Evolutionary conservation across 2,888 invertebrate species (phyloP), one percentile per base, ranked within the genome.

Genomic region (Spisula subtruncata): DNA sequence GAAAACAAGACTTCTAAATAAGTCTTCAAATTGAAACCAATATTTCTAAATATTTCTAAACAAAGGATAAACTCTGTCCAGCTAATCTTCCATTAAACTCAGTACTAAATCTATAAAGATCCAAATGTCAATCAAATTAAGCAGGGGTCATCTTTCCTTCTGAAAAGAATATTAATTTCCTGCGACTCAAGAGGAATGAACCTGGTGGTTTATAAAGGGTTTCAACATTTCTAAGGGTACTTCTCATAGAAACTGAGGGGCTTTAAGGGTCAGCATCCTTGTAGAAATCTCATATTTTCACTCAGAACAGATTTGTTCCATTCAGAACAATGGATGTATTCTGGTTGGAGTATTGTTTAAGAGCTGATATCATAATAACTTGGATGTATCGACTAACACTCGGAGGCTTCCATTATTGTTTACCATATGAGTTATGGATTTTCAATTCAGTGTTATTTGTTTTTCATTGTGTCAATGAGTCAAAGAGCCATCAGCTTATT

Each of bases 191-290:
- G 75, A 35, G 35, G 75, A 32, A 32, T 32, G 35, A 75, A 75
- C 75, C 5, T 25, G 6, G 75, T 35, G 75, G 75, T 75, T 75
- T 75, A 75, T 75, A 14, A 75, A 75, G 35, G 32, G 32, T 16
- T 75, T 75, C 32, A 32, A 35, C 75, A 75, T 75, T 75, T 75
- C 18, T 75, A 75, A 18, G 75, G 75, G 75, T 75, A 75, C 75
- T 75, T 75, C 32, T 75, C 16, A 18, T 12, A 18, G 16, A 75
- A 32, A 75, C 75, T 25, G 75, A 32, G 75, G 75, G 75, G 16
- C 2, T 75, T 75, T 75, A 75, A 32, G 75, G 75, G 75, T 75
- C 75, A 75, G 75, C 20, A 35, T 32, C 14, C 75, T 75, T 8
- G 2, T 6, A 75, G 75, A 75, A 75, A 66, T 66, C 25, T 66